Evolutionary conservation across 1,140 invertebrate genomes (phyloP).

Genomic region (Lepidurus apus): DNA sequence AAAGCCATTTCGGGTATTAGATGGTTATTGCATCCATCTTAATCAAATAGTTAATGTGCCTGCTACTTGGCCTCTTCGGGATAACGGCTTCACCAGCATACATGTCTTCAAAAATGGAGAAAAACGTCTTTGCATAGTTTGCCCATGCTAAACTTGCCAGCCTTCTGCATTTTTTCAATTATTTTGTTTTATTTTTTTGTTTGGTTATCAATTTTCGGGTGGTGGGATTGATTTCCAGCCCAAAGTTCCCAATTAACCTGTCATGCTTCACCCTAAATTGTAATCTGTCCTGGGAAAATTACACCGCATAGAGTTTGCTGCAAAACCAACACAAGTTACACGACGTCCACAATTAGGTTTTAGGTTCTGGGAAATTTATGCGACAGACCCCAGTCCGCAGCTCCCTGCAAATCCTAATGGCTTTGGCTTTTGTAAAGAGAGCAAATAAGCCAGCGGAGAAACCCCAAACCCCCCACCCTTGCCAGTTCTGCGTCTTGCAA

Average conservation of each 20-base stretch:
- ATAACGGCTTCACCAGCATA: neutral
- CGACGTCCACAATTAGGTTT: constrained; percentile 14
- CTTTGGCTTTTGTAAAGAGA: neutral
- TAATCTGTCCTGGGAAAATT: neutral
- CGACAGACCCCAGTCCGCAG: neutral
- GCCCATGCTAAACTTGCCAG: too few species aligned
- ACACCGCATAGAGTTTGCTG: neutral
- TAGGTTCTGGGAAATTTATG: neutral
- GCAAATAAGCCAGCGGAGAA: neutral
- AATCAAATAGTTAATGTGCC: neutral
- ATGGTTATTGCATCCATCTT: constrained; percentile 1
- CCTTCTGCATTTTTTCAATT: too few species aligned
- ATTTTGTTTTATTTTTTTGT: too few species aligned
- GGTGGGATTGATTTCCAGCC: too few species aligned
- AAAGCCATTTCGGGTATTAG: neutral
- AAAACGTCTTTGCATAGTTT: too few species aligned
- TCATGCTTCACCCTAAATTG: too few species aligned
- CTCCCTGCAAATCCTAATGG: neutral
- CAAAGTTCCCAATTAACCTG: too few species aligned
- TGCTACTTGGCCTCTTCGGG: neutral
- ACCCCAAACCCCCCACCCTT: neutral
- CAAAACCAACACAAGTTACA: constrained; percentile 5
- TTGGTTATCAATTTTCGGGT: too few species aligned
- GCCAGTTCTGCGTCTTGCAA: neutral
- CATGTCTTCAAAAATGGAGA: neutral